These are phyloP conservation scores for Palythoa heliodiscus DNA, from an alignment of 92 coral and sea anemone species.

Conservation along the genomic window DNA sequence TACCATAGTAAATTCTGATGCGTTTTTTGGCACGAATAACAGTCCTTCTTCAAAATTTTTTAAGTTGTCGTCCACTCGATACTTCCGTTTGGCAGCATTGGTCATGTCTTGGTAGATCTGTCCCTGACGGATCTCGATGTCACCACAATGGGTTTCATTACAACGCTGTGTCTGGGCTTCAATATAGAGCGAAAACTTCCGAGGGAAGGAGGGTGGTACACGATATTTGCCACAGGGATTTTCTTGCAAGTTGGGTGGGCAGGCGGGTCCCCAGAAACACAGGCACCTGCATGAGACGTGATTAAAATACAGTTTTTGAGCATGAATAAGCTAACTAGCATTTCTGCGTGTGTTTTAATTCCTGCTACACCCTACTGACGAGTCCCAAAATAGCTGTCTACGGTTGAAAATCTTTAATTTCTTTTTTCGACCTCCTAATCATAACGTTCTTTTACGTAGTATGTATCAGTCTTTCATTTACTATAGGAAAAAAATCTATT, in stretches of 20 bases:
- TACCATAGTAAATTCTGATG: conserved; percentile 4
- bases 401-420: no score
- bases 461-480: no score
- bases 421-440: no score
- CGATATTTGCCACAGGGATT: conserved; percentile 19
- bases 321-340: no score
- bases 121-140: conserved; percentile 4
- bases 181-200: neutral
- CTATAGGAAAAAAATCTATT: no score
- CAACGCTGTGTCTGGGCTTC: neutral
- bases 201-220: conserved; percentile 6
- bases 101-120: conserved; percentile 14
- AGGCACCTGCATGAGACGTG: no score
- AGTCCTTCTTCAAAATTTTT: neutral
- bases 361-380: no score
- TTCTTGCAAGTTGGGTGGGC: neutral
- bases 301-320: no score
- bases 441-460: no score
- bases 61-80: neutral
- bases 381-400: no score
- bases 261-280: conserved; percentile 34
- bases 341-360: no score
- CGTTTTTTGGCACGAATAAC: neutral
- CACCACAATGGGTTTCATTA: conserved; percentile 1
- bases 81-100: neutral